Percentiles rank a stretch among this genome's conserved stretches.
Evolutionary conservation across 2,113 vertebrate species (phyloP).

Genomic region (Crotalus viridis): DNA sequence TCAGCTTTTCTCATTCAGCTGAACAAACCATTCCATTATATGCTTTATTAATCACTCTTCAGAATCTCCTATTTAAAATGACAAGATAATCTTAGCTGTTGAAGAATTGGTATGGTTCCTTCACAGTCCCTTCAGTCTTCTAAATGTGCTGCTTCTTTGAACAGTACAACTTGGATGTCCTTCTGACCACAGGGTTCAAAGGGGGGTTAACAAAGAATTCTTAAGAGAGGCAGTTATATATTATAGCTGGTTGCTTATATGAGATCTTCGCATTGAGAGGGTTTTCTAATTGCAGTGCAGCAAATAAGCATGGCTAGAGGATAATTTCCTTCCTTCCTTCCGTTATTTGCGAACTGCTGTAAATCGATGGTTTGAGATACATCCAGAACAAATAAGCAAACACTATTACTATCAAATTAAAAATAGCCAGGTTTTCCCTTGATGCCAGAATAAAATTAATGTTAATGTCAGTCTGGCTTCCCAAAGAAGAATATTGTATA

Average conservation of each 20-base stretch:
- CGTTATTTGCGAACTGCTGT: not conserved
- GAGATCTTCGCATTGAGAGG: not conserved
- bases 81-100: not conserved
- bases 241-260: not conserved
- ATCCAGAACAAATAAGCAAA: not conserved
- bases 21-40: not conserved
- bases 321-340: not conserved
- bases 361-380: not conserved
- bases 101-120: not conserved
- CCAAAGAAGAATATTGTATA: not conserved
- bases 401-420: not conserved
- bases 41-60: not conserved
- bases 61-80: not conserved
- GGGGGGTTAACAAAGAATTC: not conserved
- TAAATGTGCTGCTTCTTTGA: not conserved
- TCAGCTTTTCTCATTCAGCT: not conserved
- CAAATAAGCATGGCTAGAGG: not conserved
- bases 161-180: not conserved
- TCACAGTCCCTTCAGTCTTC: not conserved
- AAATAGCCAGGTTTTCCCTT: not conserved
- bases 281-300: not conserved
- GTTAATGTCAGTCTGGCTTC: not conserved
- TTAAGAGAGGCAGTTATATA: not conserved
- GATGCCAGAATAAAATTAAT: not conserved
- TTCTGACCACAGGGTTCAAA: not conserved